Conservation (phyloP, 2,797 vertebrate genomes). For the Heteromormyrus szaboi region DNA sequence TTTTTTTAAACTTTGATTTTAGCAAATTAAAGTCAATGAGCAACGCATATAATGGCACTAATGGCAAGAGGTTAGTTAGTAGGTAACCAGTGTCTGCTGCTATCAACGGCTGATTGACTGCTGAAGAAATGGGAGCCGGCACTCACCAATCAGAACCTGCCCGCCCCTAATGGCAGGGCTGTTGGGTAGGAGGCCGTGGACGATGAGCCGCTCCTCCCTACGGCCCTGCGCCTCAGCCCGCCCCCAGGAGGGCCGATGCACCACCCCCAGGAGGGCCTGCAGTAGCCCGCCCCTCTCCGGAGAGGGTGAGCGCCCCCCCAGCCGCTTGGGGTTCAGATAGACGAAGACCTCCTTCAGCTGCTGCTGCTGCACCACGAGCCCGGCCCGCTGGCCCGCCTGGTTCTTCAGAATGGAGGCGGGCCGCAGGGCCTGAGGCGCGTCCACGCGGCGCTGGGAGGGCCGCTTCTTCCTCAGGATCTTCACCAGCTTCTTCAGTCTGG, state of each 20-base stretch:
- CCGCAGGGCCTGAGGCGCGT: constrained; percentile 41
- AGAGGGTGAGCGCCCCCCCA: constrained; percentile 45
- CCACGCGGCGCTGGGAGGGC: constrained; percentile 55
- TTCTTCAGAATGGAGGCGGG: constrained; percentile 86
- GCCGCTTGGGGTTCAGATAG: constrained; percentile 83
- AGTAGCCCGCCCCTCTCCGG: constrained; percentile 64
- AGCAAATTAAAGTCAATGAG: background rate
- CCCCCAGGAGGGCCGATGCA: constrained; percentile 71
- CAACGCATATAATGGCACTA: background rate
- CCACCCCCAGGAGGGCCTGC: constrained; percentile 80
- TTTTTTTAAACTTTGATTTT: background rate
- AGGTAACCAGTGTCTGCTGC: background rate
- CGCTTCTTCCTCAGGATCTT: constrained; percentile 76
- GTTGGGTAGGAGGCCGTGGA: constrained; percentile 79
- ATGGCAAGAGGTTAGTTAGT: background rate
- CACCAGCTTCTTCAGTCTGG: constrained; percentile 71
- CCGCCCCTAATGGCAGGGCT: constrained; percentile 79
- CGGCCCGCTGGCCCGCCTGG: constrained; percentile 60
- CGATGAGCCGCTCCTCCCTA: constrained; percentile 68
- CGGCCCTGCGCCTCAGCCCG: constrained; percentile 42
- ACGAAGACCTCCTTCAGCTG: constrained; percentile 78
- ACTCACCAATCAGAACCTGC: constrained; percentile 84
- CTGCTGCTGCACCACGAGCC: constrained; percentile 59
- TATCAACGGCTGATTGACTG: background rate
- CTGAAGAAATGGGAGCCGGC: background rate